Conservation (phyloP, 2,797 vertebrate genomes). For the Pseudochromis fuscus region DNA sequence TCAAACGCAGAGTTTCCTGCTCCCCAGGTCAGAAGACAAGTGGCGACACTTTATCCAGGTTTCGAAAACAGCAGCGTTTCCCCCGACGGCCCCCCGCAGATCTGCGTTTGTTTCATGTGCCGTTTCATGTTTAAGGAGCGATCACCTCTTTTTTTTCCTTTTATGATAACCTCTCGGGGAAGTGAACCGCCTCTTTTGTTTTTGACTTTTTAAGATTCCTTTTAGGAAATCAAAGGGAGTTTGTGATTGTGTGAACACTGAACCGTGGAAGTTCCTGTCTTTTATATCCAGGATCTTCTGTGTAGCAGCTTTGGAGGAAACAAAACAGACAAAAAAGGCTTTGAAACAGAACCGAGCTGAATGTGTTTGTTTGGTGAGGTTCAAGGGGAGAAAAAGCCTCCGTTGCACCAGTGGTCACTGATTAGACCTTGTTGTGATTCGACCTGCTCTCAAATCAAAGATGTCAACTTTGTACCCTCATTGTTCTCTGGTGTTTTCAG, state of each 20-base stretch:
- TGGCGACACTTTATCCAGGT: slow-evolving; percentile 39
- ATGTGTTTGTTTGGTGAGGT: slow-evolving; percentile 30
- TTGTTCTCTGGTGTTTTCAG: slow-evolving; percentile 27
- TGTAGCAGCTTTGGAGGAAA: background rate
- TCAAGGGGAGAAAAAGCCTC: slow-evolving; percentile 11
- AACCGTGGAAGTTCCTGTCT: slow-evolving; percentile 26
- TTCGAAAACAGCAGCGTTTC: slow-evolving; percentile 28
- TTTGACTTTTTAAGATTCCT: slow-evolving; percentile 32
- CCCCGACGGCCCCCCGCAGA: slow-evolving; percentile 44
- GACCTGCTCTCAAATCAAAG: slow-evolving; percentile 66
- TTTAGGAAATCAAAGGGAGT: slow-evolving; percentile 51
- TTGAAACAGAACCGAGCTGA: background rate
- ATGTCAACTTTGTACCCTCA: slow-evolving; percentile 11
- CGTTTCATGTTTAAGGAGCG: slow-evolving; percentile 52
- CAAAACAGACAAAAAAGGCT: too few species aligned
- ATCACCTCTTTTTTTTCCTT: slow-evolving; percentile 3
- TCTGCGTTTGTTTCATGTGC: slow-evolving; percentile 43
- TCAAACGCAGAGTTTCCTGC: slow-evolving; percentile 51
- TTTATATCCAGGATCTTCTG: slow-evolving; percentile 13
- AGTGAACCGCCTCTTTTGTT: slow-evolving; percentile 45
- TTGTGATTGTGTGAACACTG: slow-evolving; percentile 11
- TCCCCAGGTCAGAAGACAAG: slow-evolving; percentile 29
- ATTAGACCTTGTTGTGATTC: slow-evolving; percentile 67
- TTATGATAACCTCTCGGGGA: slow-evolving; percentile 33
- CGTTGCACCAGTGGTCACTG: slow-evolving; percentile 45